Base-by-base conservation (phyloP, 1,140 invertebrate species). In the Aricia agestis region DNA sequence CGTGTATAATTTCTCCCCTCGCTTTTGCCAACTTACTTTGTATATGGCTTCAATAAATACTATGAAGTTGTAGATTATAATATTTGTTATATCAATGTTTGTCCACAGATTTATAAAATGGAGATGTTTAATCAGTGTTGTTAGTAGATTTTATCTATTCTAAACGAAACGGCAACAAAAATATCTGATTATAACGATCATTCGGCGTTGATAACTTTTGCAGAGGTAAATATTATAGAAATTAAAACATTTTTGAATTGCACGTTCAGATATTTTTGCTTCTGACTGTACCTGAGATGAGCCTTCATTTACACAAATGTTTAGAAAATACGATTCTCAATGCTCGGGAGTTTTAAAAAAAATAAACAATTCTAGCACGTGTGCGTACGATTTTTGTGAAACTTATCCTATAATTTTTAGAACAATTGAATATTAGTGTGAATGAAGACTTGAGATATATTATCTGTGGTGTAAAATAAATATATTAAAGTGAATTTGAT, bases 241-340 rank as follows among this genome's bases (percentile, higher is more conserved):
- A 63, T 19, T 19, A 7, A 11, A 63, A 18, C 36, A 36, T 63
- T 63, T 63, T 63, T 63, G 18, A 31, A 63, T 63, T 63, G 59
- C 59, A 63, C 59, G 18, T 63, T 63, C 59, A 63, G 59, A 63
- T 63, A 63, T 63, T 63, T 63, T 63, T 63, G 59, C 59, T 63
- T 63, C 59, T 63, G 59, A 63, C 19, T 63, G 59, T 63, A 63
- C 59, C 59, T 63, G 59, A 63, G 36, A 52, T 52, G 45, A 52
- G 45, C 45, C 45, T 52, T 52, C 45, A 52, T 52, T 52, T 52
- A 15, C 45, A 52, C 45, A 15, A 52, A 52, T 52, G 13, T 52
- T 13, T 13, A 52, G 45, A 1, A 52, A 52, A 52, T 52, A 15
- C 45, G 11, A 52, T 3, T 36, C 10, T 52, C 45, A 1, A 15